Base-by-base conservation (phyloP, 2,113 vertebrate species). In the Prochilodus magdalenae region DNA sequence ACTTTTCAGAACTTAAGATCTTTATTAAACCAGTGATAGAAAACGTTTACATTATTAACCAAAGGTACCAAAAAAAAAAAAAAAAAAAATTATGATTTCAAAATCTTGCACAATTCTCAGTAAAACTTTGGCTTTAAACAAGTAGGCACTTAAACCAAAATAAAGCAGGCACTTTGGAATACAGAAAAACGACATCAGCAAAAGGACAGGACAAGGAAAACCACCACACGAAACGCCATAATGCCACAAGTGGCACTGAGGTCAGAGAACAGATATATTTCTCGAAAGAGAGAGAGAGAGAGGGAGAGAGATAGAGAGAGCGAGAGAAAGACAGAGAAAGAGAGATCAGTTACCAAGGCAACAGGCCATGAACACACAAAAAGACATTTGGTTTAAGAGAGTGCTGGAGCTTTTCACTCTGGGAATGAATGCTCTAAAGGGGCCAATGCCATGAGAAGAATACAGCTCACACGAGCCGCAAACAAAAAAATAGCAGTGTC, bases 121-220 rank as follows among this genome's bases (percentile, higher is more conserved):
- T 67, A 75, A 73, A 62, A 86, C 20, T 83, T 77, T 83, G 77
- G 63, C 30, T 78, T 88, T 71, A 86, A 87, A 85, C 60, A 7
- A 85, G 84, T 86, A 92, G 90, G 91, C 89, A 93, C 90, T 90
- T 91, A 36, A 76, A 85, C 67, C 57, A 80, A 26, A 67, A 71
- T 40, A 73, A 73, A 77, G 36, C 66, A 86, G 85, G 85, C 82
- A 83, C 81, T 86, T 83, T 75, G 51, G 71, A 55, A 75, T 13
- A 59, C 8, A 73, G 14, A 29, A 69, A 51, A 26, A 65, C 1
- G 14, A 62, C 36, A 55, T 65, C 22, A 81, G n/a, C 47, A 6
- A 53, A 51, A 73, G 6, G 30, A 81, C 47, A 67, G 5, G 53
- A 51, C 29, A 72, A 30, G 47, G 36, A 80, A 74, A 18, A 49